A percentile compares a stretch with the other conserved stretches of the same genome.
Conservation (phyloP, 2,888 invertebrate genomes). For the Conus canariensis region DNA sequence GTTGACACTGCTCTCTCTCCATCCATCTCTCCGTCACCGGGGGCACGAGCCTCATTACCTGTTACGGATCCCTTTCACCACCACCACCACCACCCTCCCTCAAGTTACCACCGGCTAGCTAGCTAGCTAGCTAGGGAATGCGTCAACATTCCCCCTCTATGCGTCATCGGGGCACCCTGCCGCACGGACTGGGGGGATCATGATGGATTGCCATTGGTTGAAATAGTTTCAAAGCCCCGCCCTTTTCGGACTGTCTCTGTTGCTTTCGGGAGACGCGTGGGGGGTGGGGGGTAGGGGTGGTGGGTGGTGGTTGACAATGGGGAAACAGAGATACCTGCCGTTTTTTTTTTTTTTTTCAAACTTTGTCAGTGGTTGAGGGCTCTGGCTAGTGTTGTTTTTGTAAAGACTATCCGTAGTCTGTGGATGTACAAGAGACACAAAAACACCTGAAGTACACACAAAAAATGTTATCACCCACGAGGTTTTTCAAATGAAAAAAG, state of each 20-base stretch:
- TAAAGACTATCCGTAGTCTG: no score
- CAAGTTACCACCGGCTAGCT: neutral
- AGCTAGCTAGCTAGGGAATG: neutral
- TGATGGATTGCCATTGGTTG: neutral
- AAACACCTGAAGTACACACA: no score
- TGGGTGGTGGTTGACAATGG: no score
- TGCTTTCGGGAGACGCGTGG: no score
- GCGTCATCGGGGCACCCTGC: neutral
- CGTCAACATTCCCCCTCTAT: neutral
- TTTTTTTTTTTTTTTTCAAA: no score
- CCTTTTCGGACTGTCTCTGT: neutral
- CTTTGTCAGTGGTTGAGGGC: no score
- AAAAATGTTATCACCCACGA: no score
- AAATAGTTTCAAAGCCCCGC: neutral
- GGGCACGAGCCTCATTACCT: constrained; percentile 2
- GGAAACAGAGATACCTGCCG: no score
- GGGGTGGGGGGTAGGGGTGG: no score
- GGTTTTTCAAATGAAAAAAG: no score
- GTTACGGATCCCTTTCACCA: neutral
- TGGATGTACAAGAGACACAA: no score
- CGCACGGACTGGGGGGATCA: neutral
- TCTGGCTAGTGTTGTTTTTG: no score
- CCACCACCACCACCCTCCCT: neutral
- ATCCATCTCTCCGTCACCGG: neutral
- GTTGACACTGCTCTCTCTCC: neutral